A percentile compares a stretch with the other conserved stretches of the same genome.
Conservation (phyloP, 2,113 vertebrate genomes). For the Tiliqua scincoides region DNA sequence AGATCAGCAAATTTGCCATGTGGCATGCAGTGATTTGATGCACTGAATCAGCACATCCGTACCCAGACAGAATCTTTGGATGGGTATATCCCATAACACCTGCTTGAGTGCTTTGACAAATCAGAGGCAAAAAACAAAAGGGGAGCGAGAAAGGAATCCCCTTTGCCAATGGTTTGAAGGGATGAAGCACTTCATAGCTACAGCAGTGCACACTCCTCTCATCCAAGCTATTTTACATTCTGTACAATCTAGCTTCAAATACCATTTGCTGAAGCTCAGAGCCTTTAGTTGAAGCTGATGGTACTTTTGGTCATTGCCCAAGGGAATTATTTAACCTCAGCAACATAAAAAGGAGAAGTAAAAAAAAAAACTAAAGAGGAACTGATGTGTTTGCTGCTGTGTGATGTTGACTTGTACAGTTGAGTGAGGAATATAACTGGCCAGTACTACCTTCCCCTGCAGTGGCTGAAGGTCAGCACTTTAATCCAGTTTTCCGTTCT, state of each 20-base stretch:
- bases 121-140: neutral
- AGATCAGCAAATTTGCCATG: neutral
- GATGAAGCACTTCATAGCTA: no score
- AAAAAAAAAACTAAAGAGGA: neutral
- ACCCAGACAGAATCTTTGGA: neutral
- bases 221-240: neutral
- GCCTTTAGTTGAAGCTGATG: neutral
- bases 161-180: neutral
- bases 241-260: neutral
- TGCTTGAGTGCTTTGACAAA: neutral
- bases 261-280: neutral
- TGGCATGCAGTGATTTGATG: neutral
- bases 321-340: neutral
- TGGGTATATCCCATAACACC: neutral
- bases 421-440: neutral
- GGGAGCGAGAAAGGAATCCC: neutral
- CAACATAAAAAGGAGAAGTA: neutral
- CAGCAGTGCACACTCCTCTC: neutral
- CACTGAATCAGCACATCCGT: neutral
- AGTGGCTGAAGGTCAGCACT: conserved; percentile 27
- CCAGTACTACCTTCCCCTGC: neutral
- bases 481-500: conserved; percentile 58
- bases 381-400: neutral
- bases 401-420: neutral
- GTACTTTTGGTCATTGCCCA: neutral